Conservation (phyloP, 2,113 vertebrate species). For the Phrynocephalus versicolor region DNA sequence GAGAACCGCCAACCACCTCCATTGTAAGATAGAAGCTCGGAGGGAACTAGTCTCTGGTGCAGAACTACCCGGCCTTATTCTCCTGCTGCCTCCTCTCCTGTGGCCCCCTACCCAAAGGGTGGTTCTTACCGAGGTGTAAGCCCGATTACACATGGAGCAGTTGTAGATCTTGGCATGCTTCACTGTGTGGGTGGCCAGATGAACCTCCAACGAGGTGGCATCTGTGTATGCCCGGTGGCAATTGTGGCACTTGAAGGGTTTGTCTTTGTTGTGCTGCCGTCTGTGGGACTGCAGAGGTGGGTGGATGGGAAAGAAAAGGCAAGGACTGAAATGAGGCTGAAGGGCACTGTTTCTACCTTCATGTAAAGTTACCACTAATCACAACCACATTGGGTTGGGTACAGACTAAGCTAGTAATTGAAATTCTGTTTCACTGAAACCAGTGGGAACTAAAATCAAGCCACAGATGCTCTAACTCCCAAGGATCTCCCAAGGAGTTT, state of each 20-base stretch:
- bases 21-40: no score
- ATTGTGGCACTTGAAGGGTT: slow-evolving; percentile 98
- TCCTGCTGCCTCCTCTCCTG: neutral
- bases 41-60: neutral
- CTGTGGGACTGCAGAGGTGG: slow-evolving; percentile 86
- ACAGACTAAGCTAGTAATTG: neutral
- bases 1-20: neutral
- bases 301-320: neutral
- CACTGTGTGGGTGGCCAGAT: slow-evolving; percentile 95
- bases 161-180: slow-evolving; percentile 97
- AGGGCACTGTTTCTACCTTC: neutral
- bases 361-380: neutral
- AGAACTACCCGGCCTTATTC: neutral
- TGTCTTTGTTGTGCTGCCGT: slow-evolving; percentile 99
- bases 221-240: slow-evolving; percentile 97
- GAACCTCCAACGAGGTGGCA: slow-evolving; percentile 90
- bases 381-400: neutral
- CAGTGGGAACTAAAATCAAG: neutral
- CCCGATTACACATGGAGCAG: slow-evolving; percentile 95
- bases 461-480: no score
- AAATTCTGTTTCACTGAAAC: neutral
- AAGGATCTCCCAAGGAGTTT: no score
- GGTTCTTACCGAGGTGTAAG: slow-evolving; percentile 94
- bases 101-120: neutral
- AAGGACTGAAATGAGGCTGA: neutral